These are phyloP conservation scores for Aelia acuminata DNA, from an alignment of 2,888 invertebrate species.

Conservation along the genomic window DNA sequence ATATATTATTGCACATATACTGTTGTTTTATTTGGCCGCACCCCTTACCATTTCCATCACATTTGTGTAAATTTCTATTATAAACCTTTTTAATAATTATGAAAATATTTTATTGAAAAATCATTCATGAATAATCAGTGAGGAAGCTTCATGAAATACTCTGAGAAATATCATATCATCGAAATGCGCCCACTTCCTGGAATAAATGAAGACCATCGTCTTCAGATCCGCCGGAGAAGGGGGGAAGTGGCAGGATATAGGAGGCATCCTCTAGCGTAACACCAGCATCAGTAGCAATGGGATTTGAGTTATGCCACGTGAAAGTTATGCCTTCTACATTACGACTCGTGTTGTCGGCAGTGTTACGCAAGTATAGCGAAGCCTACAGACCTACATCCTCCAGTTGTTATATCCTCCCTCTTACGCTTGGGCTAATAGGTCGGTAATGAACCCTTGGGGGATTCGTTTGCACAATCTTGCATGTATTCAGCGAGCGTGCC, in stretches of 20 bases:
- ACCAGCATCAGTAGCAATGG: slow-evolving; percentile 7
- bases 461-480: neutral
- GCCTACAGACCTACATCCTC: slow-evolving; percentile 41
- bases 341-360: neutral
- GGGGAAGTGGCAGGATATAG: neutral
- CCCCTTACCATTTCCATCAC: too few species aligned
- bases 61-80: too few species aligned
- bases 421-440: slow-evolving; percentile 30
- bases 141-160: neutral
- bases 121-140: too few species aligned
- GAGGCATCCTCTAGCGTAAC: neutral
- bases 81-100: too few species aligned
- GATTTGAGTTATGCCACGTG: neutral
- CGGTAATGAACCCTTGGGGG: neutral
- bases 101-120: too few species aligned
- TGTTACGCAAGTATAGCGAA: neutral
- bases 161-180: neutral
- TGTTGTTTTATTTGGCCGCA: too few species aligned
- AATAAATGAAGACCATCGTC: neutral
- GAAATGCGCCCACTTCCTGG: neutral
- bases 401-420: slow-evolving; percentile 16
- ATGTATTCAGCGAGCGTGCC: neutral
- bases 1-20: too few species aligned
- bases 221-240: neutral
- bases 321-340: slow-evolving; percentile 44